Evolutionary conservation across 2,113 vertebrate species (phyloP).

Genomic region (Cisticola juncidis): DNA sequence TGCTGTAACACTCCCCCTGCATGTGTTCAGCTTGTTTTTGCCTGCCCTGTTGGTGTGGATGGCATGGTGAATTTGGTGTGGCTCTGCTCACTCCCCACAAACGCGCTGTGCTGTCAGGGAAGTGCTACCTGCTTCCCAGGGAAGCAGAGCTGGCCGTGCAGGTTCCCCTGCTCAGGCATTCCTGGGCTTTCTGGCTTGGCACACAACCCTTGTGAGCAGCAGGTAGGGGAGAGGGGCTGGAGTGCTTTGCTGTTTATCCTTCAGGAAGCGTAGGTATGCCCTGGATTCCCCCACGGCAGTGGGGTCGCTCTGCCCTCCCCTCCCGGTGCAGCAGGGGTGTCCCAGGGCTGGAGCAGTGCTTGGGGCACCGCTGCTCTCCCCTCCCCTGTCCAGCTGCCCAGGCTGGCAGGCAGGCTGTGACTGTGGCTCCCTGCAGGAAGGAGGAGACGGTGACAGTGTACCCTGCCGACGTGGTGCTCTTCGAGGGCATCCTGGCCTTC

Average conservation of each 20-base stretch:
- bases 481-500: constrained; percentile 96
- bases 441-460: constrained; percentile 93
- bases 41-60: background rate
- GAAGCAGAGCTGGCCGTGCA: background rate
- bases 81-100: background rate
- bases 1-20: background rate
- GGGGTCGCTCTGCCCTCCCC: constrained; percentile 27
- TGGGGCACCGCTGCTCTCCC: background rate
- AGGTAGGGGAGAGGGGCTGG: background rate
- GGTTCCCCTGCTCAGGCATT: background rate
- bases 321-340: constrained; percentile 27
- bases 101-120: background rate
- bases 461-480: constrained; percentile 94
- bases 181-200: background rate
- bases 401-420: background rate
- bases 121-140: background rate
- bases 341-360: constrained; percentile 1
- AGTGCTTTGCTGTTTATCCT: constrained; percentile 17
- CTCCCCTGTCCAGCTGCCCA: no score
- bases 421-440: constrained; percentile 77
- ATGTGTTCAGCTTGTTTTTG: background rate
- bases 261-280: constrained; percentile 1
- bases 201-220: background rate
- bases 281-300: background rate
- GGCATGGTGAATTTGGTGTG: no score